Evolutionary conservation across 1,140 invertebrate species (phyloP).

Genomic region (Scaptomyza pallida): DNA sequence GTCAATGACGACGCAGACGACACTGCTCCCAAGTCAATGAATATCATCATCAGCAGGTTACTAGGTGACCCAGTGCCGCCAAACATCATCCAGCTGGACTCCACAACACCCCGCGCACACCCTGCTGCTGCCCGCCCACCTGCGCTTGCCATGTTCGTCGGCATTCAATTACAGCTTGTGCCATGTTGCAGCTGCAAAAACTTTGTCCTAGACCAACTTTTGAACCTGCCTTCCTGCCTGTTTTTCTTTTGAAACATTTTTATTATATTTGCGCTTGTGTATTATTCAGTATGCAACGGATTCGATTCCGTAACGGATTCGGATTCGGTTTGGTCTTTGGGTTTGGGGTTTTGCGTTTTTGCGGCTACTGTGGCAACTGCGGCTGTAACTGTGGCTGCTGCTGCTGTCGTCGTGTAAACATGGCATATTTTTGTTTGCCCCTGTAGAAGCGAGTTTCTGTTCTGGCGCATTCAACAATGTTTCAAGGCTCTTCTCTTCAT

Average conservation of each 20-base stretch:
- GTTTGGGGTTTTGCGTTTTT: too few relatives aligned
- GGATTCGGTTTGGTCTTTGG: conserved; percentile 8
- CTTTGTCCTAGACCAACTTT: conserved; percentile 83
- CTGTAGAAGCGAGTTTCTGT: background rate
- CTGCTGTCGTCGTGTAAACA: conserved; percentile 5
- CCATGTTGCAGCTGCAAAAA: conserved; percentile 35
- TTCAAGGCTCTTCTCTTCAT: conserved; percentile 23
- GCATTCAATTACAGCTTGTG: conserved; percentile 45
- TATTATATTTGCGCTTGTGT: conserved; percentile 36
- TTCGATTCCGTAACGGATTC: conserved; percentile 38
- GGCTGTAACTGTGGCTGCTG: background rate
- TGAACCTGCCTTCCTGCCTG: conserved; percentile 11
- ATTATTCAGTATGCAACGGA: conserved; percentile 32
- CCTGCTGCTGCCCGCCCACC: conserved; percentile 1
- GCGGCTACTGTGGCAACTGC: background rate
- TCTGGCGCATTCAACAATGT: conserved; percentile 13
- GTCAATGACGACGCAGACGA: background rate
- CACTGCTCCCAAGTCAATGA: conserved; percentile 69
- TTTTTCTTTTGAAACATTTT: conserved; percentile 68
- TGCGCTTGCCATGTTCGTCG: background rate
- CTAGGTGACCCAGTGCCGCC: conserved; percentile 77
- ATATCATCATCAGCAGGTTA: conserved; percentile 71
- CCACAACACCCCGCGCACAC: conserved; percentile 18
- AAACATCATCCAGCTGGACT: conserved; percentile 41
- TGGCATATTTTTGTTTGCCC: conserved; percentile 8